These are phyloP conservation scores for Eriosoma lanigerum DNA, from an alignment of 1,140 invertebrate species.

Conservation along the genomic window DNA sequence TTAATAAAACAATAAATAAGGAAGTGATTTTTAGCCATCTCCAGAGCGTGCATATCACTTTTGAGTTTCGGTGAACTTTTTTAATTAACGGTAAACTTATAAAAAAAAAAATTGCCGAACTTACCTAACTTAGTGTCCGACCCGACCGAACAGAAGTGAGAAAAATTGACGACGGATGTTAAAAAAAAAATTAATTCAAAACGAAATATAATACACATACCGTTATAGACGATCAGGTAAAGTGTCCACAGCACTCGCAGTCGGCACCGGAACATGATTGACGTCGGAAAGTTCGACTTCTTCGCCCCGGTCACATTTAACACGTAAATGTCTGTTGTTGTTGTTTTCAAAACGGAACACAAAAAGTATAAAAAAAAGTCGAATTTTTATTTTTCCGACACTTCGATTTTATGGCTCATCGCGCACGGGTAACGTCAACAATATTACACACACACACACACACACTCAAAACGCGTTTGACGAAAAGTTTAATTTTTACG, in stretches of 20 bases:
- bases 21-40: background rate
- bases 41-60: background rate
- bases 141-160: background rate
- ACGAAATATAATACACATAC: background rate
- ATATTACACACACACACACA: background rate
- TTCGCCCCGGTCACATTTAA: background rate
- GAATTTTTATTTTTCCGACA: background rate
- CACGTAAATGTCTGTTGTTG: background rate
- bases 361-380: background rate
- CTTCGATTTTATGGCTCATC: background rate
- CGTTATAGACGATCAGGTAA: constrained; percentile 37
- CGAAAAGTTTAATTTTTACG: too few relatives aligned
- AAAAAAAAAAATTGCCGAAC: background rate
- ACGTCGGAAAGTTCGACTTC: background rate
- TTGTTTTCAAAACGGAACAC: background rate
- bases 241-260: constrained; percentile 37
- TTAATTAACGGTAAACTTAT: constrained; percentile 8
- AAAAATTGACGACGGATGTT: background rate
- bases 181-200: background rate
- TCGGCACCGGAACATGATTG: constrained; percentile 9
- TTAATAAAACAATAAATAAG: background rate
- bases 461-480: too few relatives aligned
- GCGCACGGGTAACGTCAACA: too few relatives aligned
- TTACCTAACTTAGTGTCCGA: background rate
- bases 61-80: constrained; percentile 1